These are phyloP conservation scores for Thunnus albacares DNA, from an alignment of 2,797 vertebrate species.

Conservation along the genomic window DNA sequence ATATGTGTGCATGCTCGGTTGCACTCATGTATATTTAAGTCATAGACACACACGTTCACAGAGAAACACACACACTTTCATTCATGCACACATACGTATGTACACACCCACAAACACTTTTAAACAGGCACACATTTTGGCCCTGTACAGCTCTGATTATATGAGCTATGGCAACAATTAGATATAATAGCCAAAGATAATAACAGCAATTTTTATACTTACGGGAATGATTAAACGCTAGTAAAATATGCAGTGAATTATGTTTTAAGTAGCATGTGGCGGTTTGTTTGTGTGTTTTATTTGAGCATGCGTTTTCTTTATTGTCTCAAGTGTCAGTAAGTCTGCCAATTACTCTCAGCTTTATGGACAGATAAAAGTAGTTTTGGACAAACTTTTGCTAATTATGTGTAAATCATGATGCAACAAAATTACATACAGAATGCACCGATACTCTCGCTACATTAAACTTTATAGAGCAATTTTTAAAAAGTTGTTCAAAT, in stretches of 20 bases:
- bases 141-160: conserved; percentile 55
- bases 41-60: not conserved
- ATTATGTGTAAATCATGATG: conserved; percentile 34
- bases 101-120: conserved; percentile 35
- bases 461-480: conserved; percentile 38
- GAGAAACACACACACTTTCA: conserved; percentile 10
- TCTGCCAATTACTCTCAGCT: conserved; percentile 37
- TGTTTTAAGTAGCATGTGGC: conserved; percentile 58
- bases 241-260: conserved; percentile 71
- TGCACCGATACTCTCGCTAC: not conserved
- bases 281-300: conserved; percentile 72
- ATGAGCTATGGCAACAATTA: conserved; percentile 77
- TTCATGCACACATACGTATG: conserved; percentile 15
- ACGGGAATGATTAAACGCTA: conserved; percentile 70
- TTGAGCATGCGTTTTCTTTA: conserved; percentile 63
- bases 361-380: conserved; percentile 45
- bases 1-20: not conserved
- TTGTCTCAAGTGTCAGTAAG: conserved; percentile 49
- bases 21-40: not conserved
- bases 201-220: conserved; percentile 72
- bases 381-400: conserved; percentile 38
- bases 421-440: not conserved
- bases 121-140: conserved; percentile 45
- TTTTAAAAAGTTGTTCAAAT: conserved; percentile 25
- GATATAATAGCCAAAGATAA: conserved; percentile 73